Evolutionary conservation across 92 coral and sea anemone species (phyloP), one percentile per base, ranked within the genome.

Genomic region (Porites cylindrica): DNA sequence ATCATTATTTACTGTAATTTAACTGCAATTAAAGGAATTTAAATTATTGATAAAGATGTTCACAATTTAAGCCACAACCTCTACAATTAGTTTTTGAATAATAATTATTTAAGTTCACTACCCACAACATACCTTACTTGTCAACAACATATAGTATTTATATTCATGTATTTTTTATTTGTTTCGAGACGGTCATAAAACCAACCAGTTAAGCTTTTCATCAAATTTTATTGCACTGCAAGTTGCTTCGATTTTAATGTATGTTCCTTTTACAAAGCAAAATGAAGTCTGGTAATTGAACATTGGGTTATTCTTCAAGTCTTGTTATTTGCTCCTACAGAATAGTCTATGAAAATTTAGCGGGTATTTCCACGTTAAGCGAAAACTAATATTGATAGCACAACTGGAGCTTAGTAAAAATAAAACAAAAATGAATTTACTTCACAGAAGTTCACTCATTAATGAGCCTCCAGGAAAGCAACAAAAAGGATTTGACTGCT

Each of bases 201-300:
- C 67, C 23, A 54, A 19, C 10, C 47, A 38, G 47, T 38, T 38
- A 63, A 43, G 32, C 24, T 78, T 43, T 66, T 62, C 51, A 66
- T 12, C 17, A 66, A 51, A 62, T 17, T 80, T 80, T 80, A 66
- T 80, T 80, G 23, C 24, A 66, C 53, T 66, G 68, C 12, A 14
- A 4, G 20, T 38, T 2, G 8, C 13, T 1, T 17, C 6, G n/a
- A 52, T 38, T 69, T 23, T 12, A 81, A 81, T 81, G 62, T 53
- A 81, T 77, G 69, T 81, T 70, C 23, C 68, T 59, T 54, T 16
- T 68, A 24, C 9, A 10, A 52, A n/a, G 68, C 13, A 17, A 19
- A 53, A 54, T 56, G 56, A 69, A 81, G 29, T 53, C 14, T 47
- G 29, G 26, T 67, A 69, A 21, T 68, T 23, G 23, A 10, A 53